Conservation (phyloP, 2,797 vertebrate genomes). For the Acrossocheilus fasciatus region DNA sequence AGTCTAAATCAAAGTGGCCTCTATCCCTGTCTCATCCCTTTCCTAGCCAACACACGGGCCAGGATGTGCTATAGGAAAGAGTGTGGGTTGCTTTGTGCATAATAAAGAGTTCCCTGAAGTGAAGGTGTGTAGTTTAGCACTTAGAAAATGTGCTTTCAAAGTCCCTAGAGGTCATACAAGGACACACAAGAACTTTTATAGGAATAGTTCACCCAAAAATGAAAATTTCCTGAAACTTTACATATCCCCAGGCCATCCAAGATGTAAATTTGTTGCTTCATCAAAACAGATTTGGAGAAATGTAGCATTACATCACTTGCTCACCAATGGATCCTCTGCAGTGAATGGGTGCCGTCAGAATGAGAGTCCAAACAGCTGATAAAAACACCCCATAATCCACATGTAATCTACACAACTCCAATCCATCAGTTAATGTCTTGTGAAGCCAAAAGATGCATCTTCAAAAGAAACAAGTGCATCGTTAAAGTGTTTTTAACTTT, state of each 20-base stretch:
- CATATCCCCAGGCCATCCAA: neutral
- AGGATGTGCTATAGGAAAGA: conserved; percentile 58
- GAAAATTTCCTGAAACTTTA: neutral
- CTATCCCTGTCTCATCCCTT: conserved; percentile 54
- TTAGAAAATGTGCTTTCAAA: neutral
- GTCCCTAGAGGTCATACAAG: neutral
- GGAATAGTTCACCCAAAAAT: neutral
- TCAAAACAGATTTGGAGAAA: neutral
- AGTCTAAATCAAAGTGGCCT: conserved; percentile 69
- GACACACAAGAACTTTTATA: neutral
- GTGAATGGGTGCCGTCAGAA: neutral
- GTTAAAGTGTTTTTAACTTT: neutral
- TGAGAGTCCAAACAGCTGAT: neutral
- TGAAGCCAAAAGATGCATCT: neutral
- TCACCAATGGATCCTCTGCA: neutral
- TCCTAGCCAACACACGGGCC: conserved; percentile 57
- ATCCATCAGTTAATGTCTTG: neutral
- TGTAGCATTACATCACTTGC: neutral
- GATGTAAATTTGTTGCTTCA: neutral
- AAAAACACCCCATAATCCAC: neutral
- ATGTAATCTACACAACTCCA: neutral
- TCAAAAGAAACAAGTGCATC: neutral
- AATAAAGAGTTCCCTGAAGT: conserved; percentile 47
- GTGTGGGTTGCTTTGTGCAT: conserved; percentile 60
- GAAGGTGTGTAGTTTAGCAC: conserved; percentile 40